Evolutionary conservation across 2,113 vertebrate species (phyloP).

Genomic region (Scalopus aquaticus): DNA sequence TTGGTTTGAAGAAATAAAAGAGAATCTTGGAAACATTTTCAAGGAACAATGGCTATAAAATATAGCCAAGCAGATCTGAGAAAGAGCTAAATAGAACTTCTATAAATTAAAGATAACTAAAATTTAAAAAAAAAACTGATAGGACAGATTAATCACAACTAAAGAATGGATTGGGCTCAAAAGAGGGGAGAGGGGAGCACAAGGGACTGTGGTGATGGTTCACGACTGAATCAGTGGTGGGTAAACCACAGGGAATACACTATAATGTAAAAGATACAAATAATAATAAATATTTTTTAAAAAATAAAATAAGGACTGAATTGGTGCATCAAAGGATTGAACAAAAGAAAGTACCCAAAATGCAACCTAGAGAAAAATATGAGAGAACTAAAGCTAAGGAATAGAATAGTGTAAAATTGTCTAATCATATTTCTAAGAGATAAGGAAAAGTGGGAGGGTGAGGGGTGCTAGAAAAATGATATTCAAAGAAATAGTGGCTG

Average conservation of each 20-base stretch:
- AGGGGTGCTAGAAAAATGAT: neutral
- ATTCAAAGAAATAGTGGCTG: neutral
- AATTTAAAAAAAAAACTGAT: slow-evolving; percentile 52
- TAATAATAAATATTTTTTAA: too few species aligned
- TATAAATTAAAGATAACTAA: slow-evolving; percentile 55
- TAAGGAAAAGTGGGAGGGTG: neutral
- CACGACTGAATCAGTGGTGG: too few species aligned
- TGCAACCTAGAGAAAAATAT: neutral
- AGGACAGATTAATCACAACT: slow-evolving; percentile 41
- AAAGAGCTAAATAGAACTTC: neutral
- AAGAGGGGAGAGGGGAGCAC: too few species aligned
- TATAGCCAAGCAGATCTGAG: neutral
- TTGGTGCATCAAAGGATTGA: neutral
- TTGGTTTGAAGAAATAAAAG: slow-evolving; percentile 52
- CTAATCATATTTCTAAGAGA: neutral
- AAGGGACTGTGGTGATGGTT: too few species aligned
- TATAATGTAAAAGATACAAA: too few species aligned
- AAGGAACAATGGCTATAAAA: slow-evolving; percentile 48
- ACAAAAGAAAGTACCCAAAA: slow-evolving; percentile 17
- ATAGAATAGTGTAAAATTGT: neutral
- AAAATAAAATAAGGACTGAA: too few species aligned
- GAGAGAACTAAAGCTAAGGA: neutral
- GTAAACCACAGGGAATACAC: too few species aligned
- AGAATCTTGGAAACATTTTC: slow-evolving; percentile 22
- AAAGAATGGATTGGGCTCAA: too few species aligned